Evolutionary conservation across 2,113 vertebrate genomes (phyloP), one percentile per base, ranked within the genome.

Genomic region (Speoplatyrhinus poulsoni): DNA sequence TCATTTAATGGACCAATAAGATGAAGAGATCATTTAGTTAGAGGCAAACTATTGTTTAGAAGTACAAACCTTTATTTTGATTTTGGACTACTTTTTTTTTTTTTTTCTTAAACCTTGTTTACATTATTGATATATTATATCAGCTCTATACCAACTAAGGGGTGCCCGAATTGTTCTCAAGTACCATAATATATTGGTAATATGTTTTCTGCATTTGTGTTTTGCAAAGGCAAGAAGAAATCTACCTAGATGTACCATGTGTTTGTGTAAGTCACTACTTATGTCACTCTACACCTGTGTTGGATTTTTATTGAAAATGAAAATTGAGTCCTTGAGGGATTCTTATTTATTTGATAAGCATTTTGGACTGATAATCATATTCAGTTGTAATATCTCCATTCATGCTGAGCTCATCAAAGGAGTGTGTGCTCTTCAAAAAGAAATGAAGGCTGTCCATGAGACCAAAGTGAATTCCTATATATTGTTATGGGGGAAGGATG

Each of bases 51-150:
- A 81, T 57, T 59, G 17, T 62, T 65, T 62, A 53, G 36, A 41
- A 41, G 4, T 6, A 41, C 1, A 41, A 41, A 41, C 12, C 16
- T 72, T 60, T 64, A 63, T 80, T 84, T 83, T 56, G 80, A 73
- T 81, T 77, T 82, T 63, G 65, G 74, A 88, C 81, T 85, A 80
- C 81, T 87, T 86, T 92, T 17, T 68, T 80, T 85, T 89, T 17
- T 68, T 80, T 85, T 89, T 81, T 88, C 86, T 82, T 86, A 92
- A 90, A 69, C 73, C 75, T 80, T 90, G 89, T 92, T 93, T 90
- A 91, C 86, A 92, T 92, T 90, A 89, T 81, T 93, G 93, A 93
- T 93, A 93, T 92, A 93, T 93, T 91, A 53, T 89, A 76, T 76
- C 80, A 70, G 61, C 76, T 77, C 66, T 69, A 83, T 74, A 73